phyloP scores from a whole-genome alignment of 2,888 invertebrate species.

The Ligdia adustata region DNA sequence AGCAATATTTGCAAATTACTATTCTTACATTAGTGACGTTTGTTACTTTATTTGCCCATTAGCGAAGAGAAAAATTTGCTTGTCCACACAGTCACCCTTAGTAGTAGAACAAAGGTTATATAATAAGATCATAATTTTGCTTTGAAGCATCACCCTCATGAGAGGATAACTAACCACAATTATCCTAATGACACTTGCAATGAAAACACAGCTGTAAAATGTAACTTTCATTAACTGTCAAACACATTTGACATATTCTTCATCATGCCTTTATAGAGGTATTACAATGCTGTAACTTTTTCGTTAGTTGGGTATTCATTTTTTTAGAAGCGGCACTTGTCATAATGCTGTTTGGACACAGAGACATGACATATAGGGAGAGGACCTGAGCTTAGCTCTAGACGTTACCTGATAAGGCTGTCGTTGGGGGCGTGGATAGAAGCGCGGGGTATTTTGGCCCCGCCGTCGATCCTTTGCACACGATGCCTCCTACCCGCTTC shows the following conservation, averaged over 20 bases:
- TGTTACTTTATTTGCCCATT: too few relatives aligned
- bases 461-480: slow-evolving; percentile 84
- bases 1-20: too few relatives aligned
- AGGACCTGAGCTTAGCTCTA: slow-evolving; percentile 17
- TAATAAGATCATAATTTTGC: too few relatives aligned
- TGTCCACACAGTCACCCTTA: too few relatives aligned
- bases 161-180: too few relatives aligned
- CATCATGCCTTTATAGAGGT: slow-evolving; percentile 54
- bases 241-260: slow-evolving; percentile 35
- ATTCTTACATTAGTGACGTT: too few relatives aligned
- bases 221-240: slow-evolving; percentile 26
- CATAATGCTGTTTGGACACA: slow-evolving; percentile 49
- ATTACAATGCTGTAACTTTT: slow-evolving; percentile 37
- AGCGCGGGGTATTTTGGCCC: slow-evolving; percentile 80
- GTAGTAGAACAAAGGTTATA: too few relatives aligned
- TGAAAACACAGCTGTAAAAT: slow-evolving; percentile 35
- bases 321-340: slow-evolving; percentile 42
- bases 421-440: slow-evolving; percentile 88
- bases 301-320: slow-evolving; percentile 46
- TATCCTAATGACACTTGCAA: slow-evolving; percentile 35
- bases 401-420: slow-evolving; percentile 85
- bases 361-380: slow-evolving; percentile 34
- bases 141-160: too few relatives aligned
- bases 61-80: too few relatives aligned
- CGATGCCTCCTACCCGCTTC: slow-evolving; percentile 91